Conservation (phyloP, 2,797 vertebrate genomes). For the Mycteria americana region DNA sequence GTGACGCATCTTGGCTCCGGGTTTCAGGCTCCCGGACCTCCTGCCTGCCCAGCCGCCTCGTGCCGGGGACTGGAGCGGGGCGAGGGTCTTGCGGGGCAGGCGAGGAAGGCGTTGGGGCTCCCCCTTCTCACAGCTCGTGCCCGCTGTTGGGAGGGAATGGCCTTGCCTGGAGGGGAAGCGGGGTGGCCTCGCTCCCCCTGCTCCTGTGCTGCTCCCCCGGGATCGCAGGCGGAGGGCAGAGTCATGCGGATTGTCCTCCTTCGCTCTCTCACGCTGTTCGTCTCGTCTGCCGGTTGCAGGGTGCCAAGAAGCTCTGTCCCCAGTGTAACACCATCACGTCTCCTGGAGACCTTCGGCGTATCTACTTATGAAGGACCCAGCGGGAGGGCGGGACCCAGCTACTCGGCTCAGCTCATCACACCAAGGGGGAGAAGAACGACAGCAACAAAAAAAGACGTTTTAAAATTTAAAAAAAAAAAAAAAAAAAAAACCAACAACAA, state of each 20-base stretch:
- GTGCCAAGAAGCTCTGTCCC: conserved; percentile 98
- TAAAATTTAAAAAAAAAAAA: conserved; percentile 1
- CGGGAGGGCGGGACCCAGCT: conserved; percentile 11
- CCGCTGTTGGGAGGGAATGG: neutral
- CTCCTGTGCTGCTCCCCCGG: neutral
- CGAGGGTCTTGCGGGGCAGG: neutral
- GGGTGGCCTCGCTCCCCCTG: neutral
- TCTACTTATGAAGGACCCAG: conserved; percentile 91
- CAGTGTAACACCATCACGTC: conserved; percentile 99
- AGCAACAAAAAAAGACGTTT: conserved; percentile 49
- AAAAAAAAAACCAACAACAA: neutral
- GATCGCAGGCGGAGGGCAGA: neutral
- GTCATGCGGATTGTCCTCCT: neutral
- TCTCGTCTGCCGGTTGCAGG: conserved; percentile 75
- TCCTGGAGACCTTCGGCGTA: conserved; percentile 94
- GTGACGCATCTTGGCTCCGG: neutral
- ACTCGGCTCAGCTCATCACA: conserved; percentile 43
- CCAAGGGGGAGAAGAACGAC: conserved; percentile 39
- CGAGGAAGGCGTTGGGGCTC: neutral
- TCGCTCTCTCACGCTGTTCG: neutral
- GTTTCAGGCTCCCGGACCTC: neutral
- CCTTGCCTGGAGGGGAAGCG: neutral
- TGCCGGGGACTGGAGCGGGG: neutral
- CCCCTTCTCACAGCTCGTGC: neutral
- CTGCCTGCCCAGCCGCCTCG: neutral